Conservation (phyloP, 2,797 vertebrate genomes). For the Halcyon smyrnensis region DNA sequence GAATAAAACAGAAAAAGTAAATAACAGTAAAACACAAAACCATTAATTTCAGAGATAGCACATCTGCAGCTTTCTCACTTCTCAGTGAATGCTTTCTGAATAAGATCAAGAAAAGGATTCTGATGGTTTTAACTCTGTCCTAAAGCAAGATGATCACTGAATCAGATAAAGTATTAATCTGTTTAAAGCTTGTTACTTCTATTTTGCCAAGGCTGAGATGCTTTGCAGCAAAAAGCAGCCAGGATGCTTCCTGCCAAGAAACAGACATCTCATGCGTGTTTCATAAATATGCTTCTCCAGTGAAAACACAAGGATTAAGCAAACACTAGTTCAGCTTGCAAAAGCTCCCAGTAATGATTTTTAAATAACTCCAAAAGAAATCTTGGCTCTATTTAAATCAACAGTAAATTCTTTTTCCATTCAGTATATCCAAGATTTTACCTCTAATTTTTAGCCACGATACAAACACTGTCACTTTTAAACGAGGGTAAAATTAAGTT, state of each 20-base stretch:
- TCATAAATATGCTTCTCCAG: slow-evolving; percentile 42
- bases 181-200: slow-evolving; percentile 58
- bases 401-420: background rate
- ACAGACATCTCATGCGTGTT: slow-evolving; percentile 56
- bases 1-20: background rate
- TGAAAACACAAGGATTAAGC: slow-evolving; percentile 52
- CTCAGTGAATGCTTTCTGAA: background rate
- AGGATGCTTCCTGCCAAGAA: slow-evolving; percentile 37
- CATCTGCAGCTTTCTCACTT: slow-evolving; percentile 22
- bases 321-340: slow-evolving; percentile 13
- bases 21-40: background rate
- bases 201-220: slow-evolving; percentile 52
- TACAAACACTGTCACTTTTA: background rate
- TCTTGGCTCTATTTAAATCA: slow-evolving; percentile 7
- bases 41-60: background rate
- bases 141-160: slow-evolving; percentile 62
- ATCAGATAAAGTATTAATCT: slow-evolving; percentile 69
- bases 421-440: background rate
- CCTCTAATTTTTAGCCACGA: background rate
- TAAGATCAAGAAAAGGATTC: slow-evolving; percentile 52
- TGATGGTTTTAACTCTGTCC: slow-evolving; percentile 31
- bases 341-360: slow-evolving; percentile 30
- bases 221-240: slow-evolving; percentile 41
- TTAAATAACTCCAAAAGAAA: slow-evolving; percentile 27
- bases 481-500: background rate